These are phyloP conservation scores for Hoplostethus atlanticus DNA, from an alignment of 2,797 vertebrate genomes.

Conservation along the genomic window DNA sequence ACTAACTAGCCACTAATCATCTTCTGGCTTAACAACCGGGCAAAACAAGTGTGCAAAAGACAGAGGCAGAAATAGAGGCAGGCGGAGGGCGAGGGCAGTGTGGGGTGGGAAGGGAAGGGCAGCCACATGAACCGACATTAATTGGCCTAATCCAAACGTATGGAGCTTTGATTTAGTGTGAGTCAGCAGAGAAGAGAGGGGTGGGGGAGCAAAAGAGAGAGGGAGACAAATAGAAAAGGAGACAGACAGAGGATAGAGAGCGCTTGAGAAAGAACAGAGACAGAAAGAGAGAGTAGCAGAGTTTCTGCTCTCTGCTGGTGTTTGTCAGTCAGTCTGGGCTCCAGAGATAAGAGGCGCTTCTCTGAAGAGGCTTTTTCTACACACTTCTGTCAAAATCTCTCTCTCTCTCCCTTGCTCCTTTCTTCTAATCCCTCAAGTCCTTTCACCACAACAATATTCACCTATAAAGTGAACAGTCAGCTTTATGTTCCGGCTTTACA, in stretches of 20 bases:
- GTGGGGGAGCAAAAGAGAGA: slow-evolving; percentile 20
- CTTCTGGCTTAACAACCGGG: slow-evolving; percentile 21
- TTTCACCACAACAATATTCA: slow-evolving; percentile 45
- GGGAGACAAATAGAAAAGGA: slow-evolving; percentile 1
- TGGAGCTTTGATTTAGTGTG: slow-evolving; percentile 56
- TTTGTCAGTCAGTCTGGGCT: slow-evolving; percentile 54
- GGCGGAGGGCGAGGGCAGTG: slow-evolving; percentile 16
- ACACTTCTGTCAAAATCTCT: neutral
- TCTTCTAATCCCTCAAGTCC: slow-evolving; percentile 22
- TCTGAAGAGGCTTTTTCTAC: slow-evolving; percentile 50
- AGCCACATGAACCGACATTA: slow-evolving; percentile 20
- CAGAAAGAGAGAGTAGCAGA: slow-evolving; percentile 20
- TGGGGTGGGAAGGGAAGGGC: slow-evolving; percentile 14
- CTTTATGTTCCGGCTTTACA: slow-evolving; percentile 43
- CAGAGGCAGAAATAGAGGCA: slow-evolving; percentile 14
- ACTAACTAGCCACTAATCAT: slow-evolving; percentile 29
- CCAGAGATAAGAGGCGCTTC: slow-evolving; percentile 50
- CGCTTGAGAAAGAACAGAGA: slow-evolving; percentile 2
- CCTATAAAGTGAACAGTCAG: slow-evolving; percentile 35
- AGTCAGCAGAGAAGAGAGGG: slow-evolving; percentile 57
- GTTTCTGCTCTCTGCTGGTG: slow-evolving; percentile 30
- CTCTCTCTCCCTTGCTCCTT: slow-evolving; percentile 10
- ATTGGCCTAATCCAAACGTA: slow-evolving; percentile 42
- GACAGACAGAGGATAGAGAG: neutral
- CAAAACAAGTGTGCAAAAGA: slow-evolving; percentile 35